These are phyloP conservation scores for Sapayoa aenigma DNA, from an alignment of 2,113 vertebrate genomes.

Conservation along the genomic window DNA sequence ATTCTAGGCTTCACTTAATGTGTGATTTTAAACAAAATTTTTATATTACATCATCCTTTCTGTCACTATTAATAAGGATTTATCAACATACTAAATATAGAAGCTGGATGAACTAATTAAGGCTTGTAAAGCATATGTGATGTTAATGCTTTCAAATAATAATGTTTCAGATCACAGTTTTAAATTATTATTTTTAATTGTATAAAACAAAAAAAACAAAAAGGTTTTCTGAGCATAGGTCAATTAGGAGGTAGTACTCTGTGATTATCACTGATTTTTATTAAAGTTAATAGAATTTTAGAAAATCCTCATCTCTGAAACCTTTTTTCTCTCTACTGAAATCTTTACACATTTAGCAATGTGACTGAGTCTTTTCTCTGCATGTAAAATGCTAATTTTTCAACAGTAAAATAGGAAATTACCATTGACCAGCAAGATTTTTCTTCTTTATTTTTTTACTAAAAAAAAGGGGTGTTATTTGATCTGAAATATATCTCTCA, in stretches of 20 bases:
- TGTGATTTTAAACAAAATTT: background rate
- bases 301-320: background rate
- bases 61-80: background rate
- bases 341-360: background rate
- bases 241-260: background rate
- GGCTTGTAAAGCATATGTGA: background rate
- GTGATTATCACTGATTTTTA: background rate
- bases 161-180: background rate
- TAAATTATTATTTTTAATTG: background rate
- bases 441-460: background rate
- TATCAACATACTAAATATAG: conserved; percentile 4
- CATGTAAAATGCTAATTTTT: background rate
- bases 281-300: background rate
- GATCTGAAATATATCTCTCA: background rate
- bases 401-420: background rate
- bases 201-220: background rate
- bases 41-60: background rate
- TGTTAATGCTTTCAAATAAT: conserved; percentile 2
- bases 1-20: background rate
- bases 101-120: background rate
- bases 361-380: background rate
- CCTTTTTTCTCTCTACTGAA: background rate
- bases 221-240: background rate
- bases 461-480: background rate
- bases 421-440: background rate